A percentile compares a stretch with the other conserved stretches of the same genome.
Evolutionary conservation across 2,797 vertebrate genomes (phyloP).

Genomic region (Parauchenoglanis ngamensis): DNA sequence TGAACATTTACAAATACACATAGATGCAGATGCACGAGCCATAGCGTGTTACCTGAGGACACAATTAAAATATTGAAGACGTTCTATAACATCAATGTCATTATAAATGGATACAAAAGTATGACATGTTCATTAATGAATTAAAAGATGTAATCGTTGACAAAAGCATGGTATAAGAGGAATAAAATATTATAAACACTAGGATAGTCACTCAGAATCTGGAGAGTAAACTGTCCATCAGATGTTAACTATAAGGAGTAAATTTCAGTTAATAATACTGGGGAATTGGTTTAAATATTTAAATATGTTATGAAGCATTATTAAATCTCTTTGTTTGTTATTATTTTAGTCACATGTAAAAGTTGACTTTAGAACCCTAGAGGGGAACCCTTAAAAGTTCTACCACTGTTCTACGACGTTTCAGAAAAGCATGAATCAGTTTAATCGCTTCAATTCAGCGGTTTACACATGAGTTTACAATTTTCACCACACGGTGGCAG

Average conservation of each 20-base stretch:
- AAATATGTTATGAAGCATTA: background rate
- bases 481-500: constrained; percentile 36
- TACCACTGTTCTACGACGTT: background rate
- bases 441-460: background rate
- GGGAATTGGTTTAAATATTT: too few species aligned
- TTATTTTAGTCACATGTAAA: too few species aligned
- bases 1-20: background rate
- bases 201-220: too few species aligned
- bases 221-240: too few species aligned
- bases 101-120: too few species aligned
- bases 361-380: background rate
- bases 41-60: background rate
- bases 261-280: too few species aligned
- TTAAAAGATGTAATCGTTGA: too few species aligned
- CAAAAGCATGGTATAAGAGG: too few species aligned
- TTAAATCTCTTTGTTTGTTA: background rate
- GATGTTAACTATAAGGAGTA: too few species aligned
- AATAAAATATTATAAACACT: too few species aligned
- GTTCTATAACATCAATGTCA: too few species aligned
- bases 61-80: background rate
- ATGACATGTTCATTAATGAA: too few species aligned
- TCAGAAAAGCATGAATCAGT: background rate
- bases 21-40: background rate
- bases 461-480: background rate
- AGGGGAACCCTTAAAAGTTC: background rate